Evolutionary conservation across 2,113 vertebrate species (phyloP), one percentile per base, ranked within the genome.

Genomic region (Hepsetus odoe): DNA sequence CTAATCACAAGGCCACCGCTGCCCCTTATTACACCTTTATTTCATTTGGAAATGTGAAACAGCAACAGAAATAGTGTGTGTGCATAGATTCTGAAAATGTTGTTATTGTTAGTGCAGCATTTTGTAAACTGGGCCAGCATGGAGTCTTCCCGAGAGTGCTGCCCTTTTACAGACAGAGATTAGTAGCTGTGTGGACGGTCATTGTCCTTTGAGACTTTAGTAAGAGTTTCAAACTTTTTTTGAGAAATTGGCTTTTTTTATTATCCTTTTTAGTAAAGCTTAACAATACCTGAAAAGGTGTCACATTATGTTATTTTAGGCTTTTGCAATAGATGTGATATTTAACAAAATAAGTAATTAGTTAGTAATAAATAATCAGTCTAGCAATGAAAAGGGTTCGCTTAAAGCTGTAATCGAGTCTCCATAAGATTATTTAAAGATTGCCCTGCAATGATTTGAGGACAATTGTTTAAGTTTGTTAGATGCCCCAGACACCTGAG

Each of bases 161-260:
- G 80, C 62, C 80, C 80, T 82, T 82, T 82, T 55, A 55, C 65
- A 78, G 80, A 78, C 80, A 78, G 70, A 82, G 70, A 82, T 78
- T 70, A 78, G 76, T 77, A 24, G 55, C 59, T 20, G 14, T 35
- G 59, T 33, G 35, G 30, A 62, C 16, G 12, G 8, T 62, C 16
- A 44, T 61, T 67, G 55, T 20, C 5, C 30, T 62, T 62, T 20
- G 35, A 7, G 12, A 74, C 55, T 73, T 68, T 82, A 72, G 44
- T 30, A 30, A 26, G 68, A 26, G 46, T 14, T 73, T 49, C 38
- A 62, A 66, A 24, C 32, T 28, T 14, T 33, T 62, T 18, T 62
- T 18, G 30, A 62, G 7, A 33, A 33, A 51, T 51, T 16, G 16
- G 16, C 13, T 44, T 44, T 42, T n/a, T 51, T 51, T 16, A 4